phyloP scores from a whole-genome alignment of 2,113 vertebrate genomes.

The Sapajus apella region DNA sequence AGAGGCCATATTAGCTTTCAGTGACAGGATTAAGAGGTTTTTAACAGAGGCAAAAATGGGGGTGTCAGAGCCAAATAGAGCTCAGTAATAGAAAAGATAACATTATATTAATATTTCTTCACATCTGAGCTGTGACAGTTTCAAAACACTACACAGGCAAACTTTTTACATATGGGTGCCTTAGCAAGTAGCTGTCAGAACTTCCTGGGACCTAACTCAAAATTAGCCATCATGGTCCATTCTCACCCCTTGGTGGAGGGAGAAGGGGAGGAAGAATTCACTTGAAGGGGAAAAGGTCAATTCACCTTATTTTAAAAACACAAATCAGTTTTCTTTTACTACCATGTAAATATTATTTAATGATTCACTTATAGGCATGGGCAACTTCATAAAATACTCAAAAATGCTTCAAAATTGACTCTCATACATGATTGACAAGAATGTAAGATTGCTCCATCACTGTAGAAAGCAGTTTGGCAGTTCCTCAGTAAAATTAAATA shows the following conservation, averaged over 20 bases:
- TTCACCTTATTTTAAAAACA: neutral
- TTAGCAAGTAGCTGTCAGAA: neutral
- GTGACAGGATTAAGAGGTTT: neutral
- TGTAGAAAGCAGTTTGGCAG: neutral
- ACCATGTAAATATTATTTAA: neutral
- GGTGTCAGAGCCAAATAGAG: neutral
- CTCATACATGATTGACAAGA: neutral
- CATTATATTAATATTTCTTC: neutral
- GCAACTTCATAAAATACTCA: neutral
- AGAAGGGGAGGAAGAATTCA: neutral
- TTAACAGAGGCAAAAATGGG: neutral
- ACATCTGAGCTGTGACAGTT: neutral
- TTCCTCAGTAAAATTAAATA: conserved; percentile 16
- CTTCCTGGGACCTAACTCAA: neutral
- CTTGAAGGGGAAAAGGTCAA: neutral
- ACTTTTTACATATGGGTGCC: neutral
- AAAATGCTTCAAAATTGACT: neutral
- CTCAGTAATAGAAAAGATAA: neutral
- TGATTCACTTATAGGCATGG: neutral
- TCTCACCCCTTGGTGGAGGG: neutral
- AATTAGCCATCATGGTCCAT: neutral
- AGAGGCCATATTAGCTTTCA: conserved; percentile 1
- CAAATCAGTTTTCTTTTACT: neutral
- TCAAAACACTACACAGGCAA: neutral
- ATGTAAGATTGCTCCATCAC: neutral